A percentile compares a stretch with the other conserved stretches of the same genome.
phyloP scores from a whole-genome alignment of 2,797 vertebrate species.

The Garrulus glandarius region DNA sequence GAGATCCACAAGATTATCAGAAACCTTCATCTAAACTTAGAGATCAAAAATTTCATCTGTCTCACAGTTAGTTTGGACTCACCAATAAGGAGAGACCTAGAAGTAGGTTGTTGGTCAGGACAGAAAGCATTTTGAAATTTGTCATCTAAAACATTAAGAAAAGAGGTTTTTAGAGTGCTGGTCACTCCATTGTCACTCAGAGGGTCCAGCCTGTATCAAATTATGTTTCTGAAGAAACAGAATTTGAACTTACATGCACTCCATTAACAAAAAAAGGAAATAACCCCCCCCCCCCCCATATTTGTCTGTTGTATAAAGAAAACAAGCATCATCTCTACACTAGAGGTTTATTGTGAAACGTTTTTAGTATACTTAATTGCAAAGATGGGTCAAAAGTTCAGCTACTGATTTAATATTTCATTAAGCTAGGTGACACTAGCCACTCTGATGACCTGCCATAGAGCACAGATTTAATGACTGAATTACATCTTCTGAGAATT shows the following conservation, averaged over 20 bases:
- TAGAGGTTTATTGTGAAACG: neutral
- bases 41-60: neutral
- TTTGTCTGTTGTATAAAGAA: neutral
- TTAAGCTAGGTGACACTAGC: neutral
- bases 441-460: neutral
- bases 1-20: neutral
- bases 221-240: neutral
- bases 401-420: neutral
- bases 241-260: neutral
- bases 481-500: neutral
- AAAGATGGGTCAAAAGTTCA: neutral
- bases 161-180: neutral
- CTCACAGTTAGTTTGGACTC: neutral
- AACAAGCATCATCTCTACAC: neutral
- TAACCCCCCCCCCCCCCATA: rapidly evolving
- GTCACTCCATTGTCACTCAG: neutral
- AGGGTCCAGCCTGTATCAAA: neutral
- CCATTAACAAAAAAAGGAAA: neutral
- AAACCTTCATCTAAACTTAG: neutral
- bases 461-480: neutral
- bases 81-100: neutral
- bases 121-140: neutral
- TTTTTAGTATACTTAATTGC: neutral
- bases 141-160: neutral
- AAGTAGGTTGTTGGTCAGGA: neutral